Percentiles rank a stretch among this genome's conserved stretches.
Evolutionary conservation across 2,797 vertebrate species (phyloP).

Genomic region (Varecia variegata): DNA sequence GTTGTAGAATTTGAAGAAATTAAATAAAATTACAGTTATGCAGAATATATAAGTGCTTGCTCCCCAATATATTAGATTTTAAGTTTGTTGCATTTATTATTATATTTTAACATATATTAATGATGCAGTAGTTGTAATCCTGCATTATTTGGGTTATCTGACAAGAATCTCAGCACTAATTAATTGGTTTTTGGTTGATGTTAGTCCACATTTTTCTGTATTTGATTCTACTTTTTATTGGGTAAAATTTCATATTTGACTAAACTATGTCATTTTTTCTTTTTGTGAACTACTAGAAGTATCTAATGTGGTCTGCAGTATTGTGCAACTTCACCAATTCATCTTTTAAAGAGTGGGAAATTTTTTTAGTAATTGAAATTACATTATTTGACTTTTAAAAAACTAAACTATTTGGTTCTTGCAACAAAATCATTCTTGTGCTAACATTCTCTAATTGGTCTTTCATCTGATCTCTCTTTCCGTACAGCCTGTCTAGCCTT

Average conservation of each 20-base stretch:
- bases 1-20: slow-evolving; percentile 49
- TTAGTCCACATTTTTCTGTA: background rate
- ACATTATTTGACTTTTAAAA: background rate
- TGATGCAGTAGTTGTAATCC: background rate
- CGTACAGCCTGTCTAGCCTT: background rate
- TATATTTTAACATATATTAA: background rate
- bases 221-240: slow-evolving; percentile 42
- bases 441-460: background rate
- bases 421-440: background rate
- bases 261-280: background rate
- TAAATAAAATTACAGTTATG: background rate
- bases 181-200: slow-evolving; percentile 26
- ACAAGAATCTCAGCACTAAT: slow-evolving; percentile 16
- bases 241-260: background rate
- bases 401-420: background rate
- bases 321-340: background rate
- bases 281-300: slow-evolving; percentile 8
- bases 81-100: slow-evolving; percentile 10
- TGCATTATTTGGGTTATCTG: background rate
- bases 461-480: background rate
- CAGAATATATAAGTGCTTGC: background rate
- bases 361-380: slow-evolving; percentile 5
- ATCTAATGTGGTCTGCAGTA: background rate
- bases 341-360: background rate
- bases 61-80: background rate